Percentiles rank a stretch among this genome's conserved stretches.
phyloP scores from a whole-genome alignment of 2,113 vertebrate species.

The Macaca nemestrina region DNA sequence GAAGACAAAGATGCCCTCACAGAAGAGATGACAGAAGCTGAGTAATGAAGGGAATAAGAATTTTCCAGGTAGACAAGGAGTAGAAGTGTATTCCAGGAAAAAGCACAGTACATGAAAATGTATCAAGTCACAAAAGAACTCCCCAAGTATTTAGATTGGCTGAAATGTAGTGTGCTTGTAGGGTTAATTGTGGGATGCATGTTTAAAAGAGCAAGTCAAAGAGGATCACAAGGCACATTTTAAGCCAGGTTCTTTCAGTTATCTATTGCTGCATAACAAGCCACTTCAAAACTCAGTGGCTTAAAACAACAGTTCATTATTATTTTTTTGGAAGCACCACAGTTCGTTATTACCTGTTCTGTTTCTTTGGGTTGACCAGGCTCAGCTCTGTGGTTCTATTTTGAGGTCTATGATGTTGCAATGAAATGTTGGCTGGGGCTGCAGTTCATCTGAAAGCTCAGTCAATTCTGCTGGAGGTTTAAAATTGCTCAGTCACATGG shows the following conservation, averaged over 20 bases:
- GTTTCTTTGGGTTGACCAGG: background rate
- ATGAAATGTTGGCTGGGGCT: background rate
- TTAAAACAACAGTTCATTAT: slow-evolving; percentile 2
- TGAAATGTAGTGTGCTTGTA: background rate
- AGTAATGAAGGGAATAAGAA: background rate
- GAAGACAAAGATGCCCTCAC: background rate
- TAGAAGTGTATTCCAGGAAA: background rate
- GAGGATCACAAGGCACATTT: background rate
- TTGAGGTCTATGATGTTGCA: background rate
- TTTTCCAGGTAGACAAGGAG: background rate
- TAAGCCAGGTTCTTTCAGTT: background rate
- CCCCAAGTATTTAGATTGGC: background rate
- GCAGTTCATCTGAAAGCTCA: background rate
- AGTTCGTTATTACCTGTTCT: background rate
- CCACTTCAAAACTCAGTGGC: background rate
- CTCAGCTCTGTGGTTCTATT: background rate
- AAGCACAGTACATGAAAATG: background rate
- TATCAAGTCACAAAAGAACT: background rate
- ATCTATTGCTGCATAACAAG: background rate
- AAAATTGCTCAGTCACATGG: background rate
- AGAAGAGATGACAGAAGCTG: background rate
- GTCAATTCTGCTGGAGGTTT: background rate
- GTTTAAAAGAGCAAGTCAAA: background rate
- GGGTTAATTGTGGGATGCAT: background rate
- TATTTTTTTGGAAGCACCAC: background rate